Percentiles rank a stretch among this genome's conserved stretches.
phyloP scores from a whole-genome alignment of 2,797 vertebrate genomes.

The Chelon labrosus region DNA sequence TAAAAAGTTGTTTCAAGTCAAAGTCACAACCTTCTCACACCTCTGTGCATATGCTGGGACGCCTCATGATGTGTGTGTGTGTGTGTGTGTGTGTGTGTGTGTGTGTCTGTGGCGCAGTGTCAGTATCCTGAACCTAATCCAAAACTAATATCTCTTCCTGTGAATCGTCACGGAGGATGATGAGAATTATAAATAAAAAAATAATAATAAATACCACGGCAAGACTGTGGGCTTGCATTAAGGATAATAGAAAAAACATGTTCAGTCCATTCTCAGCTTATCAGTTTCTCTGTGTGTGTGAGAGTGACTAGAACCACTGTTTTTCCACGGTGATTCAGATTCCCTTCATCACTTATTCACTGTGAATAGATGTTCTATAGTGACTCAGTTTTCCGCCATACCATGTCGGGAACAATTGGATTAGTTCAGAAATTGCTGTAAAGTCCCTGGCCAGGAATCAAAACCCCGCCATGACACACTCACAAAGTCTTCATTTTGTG shows the following conservation, averaged over 20 bases:
- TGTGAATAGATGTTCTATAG: conserved; percentile 3
- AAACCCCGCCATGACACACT: conserved; percentile 20
- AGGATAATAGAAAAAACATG: conserved; percentile 40
- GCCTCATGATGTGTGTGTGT: conserved; percentile 32
- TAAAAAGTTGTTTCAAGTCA: conserved; percentile 13
- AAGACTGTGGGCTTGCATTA: conserved; percentile 20
- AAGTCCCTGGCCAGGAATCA: conserved; percentile 37
- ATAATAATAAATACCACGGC: conserved; percentile 35
- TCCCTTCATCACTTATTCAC: conserved; percentile 41
- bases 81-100: too few relatives aligned
- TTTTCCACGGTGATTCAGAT: conserved; percentile 17
- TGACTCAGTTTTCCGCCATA: conserved; percentile 37
- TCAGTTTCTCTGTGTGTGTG: conserved; percentile 10
- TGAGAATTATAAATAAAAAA: conserved; percentile 22
- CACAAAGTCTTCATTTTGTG: conserved; percentile 26
- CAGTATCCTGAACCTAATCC: conserved; percentile 26
- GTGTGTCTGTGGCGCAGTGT: conserved; percentile 39
- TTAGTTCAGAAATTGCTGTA: conserved; percentile 35
- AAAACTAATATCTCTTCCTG: conserved; percentile 50
- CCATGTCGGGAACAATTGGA: conserved; percentile 16
- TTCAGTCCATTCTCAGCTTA: conserved; percentile 12
- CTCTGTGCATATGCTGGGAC: conserved; percentile 35
- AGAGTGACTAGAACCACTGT: background rate
- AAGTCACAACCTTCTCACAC: conserved; percentile 38
- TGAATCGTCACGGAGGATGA: conserved; percentile 15